These are phyloP conservation scores for Lamellibrachia satsuma DNA, from an alignment of 2,888 invertebrate species.

Conservation along the genomic window DNA sequence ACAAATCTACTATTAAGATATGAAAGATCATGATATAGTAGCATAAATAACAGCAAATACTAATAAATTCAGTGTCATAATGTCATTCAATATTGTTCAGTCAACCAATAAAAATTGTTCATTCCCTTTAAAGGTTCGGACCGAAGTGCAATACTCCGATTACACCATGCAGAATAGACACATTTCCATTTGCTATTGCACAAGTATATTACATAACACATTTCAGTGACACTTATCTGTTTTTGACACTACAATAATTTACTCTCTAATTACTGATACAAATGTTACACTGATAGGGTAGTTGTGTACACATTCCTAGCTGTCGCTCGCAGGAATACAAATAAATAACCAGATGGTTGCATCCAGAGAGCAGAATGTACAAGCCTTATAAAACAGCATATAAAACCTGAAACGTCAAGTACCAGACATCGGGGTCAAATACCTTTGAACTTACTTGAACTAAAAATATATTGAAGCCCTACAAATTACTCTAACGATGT, in stretches of 20 bases:
- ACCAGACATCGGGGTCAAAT: neutral
- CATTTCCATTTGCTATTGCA: neutral
- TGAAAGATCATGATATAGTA: too few species aligned
- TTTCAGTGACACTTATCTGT: neutral
- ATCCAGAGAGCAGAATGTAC: neutral
- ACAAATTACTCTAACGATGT: neutral
- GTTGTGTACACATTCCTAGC: neutral
- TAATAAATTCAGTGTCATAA: too few species aligned
- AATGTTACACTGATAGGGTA: neutral
- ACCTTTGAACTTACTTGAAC: neutral
- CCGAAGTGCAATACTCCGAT: neutral
- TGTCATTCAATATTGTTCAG: too few species aligned
- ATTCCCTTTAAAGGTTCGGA: too few species aligned
- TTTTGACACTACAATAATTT: slow-evolving; percentile 1
- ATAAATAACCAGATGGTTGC: neutral
- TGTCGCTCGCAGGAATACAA: neutral
- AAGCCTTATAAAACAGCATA: neutral
- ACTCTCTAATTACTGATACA: neutral
- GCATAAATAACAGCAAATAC: too few species aligned
- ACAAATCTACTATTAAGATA: too few species aligned
- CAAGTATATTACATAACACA: neutral
- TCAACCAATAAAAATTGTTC: too few species aligned
- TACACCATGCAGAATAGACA: neutral
- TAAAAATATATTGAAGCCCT: neutral
- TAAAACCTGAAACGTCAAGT: neutral